Evolutionary conservation across 2,113 vertebrate species (phyloP).

Genomic region (Xiphias gladius): DNA sequence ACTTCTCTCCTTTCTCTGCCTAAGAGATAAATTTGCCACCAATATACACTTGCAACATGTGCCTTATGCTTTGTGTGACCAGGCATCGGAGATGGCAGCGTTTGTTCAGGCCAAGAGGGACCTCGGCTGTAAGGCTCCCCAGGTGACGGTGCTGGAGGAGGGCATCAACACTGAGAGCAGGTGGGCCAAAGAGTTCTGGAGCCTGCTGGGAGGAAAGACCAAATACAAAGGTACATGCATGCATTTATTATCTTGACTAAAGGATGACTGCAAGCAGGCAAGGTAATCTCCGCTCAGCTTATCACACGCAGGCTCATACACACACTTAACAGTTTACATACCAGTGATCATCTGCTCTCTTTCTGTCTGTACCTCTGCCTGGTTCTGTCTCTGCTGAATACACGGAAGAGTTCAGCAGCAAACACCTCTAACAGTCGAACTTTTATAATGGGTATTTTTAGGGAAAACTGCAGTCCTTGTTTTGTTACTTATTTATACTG

Average conservation of each 20-base stretch:
- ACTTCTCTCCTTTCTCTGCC: background rate
- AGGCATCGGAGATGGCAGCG: slow-evolving; percentile 86
- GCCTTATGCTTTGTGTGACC: slow-evolving; percentile 11
- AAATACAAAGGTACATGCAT: slow-evolving; percentile 81
- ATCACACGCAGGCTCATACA: background rate
- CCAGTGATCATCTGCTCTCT: background rate
- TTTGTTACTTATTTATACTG: too few relatives aligned
- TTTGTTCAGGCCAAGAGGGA: slow-evolving; percentile 86
- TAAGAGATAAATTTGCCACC: background rate
- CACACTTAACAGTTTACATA: background rate
- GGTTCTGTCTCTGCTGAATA: background rate
- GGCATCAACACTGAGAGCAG: slow-evolving; percentile 84
- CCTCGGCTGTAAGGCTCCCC: slow-evolving; percentile 85
- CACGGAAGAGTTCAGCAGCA: background rate
- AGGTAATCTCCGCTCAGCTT: background rate
- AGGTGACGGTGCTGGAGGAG: slow-evolving; percentile 86
- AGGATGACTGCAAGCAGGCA: background rate
- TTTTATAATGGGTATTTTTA: background rate
- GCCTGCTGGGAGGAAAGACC: slow-evolving; percentile 83
- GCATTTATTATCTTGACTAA: background rate
- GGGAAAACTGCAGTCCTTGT: background rate
- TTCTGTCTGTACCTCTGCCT: background rate
- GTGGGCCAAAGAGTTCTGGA: slow-evolving; percentile 87
- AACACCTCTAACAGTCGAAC: background rate
- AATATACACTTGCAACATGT: background rate